A percentile compares a stretch with the other conserved stretches of the same genome.
Conservation (phyloP, 2,888 invertebrate genomes). For the Achlya flavicornis region DNA sequence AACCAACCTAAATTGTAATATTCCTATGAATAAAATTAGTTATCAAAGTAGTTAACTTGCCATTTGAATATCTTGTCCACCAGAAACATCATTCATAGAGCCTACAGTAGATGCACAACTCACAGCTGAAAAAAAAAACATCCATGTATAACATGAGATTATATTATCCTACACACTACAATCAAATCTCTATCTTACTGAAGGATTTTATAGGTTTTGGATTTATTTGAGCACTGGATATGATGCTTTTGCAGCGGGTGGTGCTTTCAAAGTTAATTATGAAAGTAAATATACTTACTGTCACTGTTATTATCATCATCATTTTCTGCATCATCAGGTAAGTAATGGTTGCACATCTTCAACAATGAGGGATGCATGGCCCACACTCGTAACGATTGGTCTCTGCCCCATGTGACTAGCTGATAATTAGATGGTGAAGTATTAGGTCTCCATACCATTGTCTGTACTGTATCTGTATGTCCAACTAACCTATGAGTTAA, state of each 20-base stretch:
- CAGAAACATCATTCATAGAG: constrained; percentile 66
- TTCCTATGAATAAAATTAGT: not conserved
- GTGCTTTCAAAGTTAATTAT: not conserved
- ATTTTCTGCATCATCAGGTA: constrained; percentile 86
- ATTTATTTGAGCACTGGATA: too few relatives aligned
- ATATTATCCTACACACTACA: not conserved
- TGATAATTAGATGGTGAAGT: constrained; percentile 88
- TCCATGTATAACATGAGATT: too few relatives aligned
- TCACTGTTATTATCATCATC: constrained; percentile 81
- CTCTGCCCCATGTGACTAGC: constrained; percentile 97
- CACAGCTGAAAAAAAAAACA: constrained; percentile 57
- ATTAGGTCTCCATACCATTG: constrained; percentile 96
- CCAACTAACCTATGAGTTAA: constrained; percentile 97
- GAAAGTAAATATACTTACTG: constrained; percentile 52
- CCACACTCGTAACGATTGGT: constrained; percentile 96
- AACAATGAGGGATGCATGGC: constrained; percentile 93
- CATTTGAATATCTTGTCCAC: constrained; percentile 69
- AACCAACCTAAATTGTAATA: too few relatives aligned
- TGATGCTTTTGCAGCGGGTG: too few relatives aligned
- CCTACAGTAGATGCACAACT: constrained; percentile 75
- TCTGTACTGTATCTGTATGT: constrained; percentile 96
- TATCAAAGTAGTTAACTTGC: constrained; percentile 41
- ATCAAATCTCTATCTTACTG: not conserved
- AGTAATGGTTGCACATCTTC: constrained; percentile 87
- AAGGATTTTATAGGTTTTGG: too few relatives aligned